Evolutionary conservation across 2,113 vertebrate species (phyloP).

Genomic region (Alces alces): DNA sequence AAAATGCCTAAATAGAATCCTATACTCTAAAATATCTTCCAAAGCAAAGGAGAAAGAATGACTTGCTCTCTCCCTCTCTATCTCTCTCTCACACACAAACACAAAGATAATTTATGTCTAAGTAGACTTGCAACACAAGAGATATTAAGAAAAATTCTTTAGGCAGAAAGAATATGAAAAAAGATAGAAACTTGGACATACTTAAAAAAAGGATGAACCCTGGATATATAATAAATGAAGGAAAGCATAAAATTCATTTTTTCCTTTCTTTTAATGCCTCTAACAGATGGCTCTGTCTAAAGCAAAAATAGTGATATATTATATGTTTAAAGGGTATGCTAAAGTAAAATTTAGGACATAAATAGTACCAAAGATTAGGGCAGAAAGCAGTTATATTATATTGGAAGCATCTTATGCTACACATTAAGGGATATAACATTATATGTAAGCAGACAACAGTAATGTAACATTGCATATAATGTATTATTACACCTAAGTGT

Average conservation of each 20-base stretch:
- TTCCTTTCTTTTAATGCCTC: not conserved
- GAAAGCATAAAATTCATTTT: not conserved
- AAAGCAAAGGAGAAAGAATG: not conserved
- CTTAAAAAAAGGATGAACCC: not conserved
- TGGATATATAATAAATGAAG: not conserved
- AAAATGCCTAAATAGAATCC: not conserved
- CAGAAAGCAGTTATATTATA: not conserved
- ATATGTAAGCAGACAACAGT: not conserved
- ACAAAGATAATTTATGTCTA: not conserved
- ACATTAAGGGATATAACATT: not conserved
- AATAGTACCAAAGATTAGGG: not conserved
- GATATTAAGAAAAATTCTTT: not conserved
- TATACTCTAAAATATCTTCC: not conserved
- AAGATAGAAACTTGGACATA: not conserved
- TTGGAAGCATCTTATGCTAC: not conserved
- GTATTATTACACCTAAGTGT: not conserved
- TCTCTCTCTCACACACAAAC: not conserved
- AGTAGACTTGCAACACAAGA: not conserved
- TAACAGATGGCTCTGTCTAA: not conserved
- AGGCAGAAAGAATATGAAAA: not conserved
- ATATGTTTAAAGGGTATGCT: not conserved
- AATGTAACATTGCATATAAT: not conserved
- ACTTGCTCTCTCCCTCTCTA: too few species aligned
- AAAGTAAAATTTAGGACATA: not conserved
- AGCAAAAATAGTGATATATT: not conserved